phyloP scores from a whole-genome alignment of 2,888 invertebrate genomes.

The Merodon equestris region DNA sequence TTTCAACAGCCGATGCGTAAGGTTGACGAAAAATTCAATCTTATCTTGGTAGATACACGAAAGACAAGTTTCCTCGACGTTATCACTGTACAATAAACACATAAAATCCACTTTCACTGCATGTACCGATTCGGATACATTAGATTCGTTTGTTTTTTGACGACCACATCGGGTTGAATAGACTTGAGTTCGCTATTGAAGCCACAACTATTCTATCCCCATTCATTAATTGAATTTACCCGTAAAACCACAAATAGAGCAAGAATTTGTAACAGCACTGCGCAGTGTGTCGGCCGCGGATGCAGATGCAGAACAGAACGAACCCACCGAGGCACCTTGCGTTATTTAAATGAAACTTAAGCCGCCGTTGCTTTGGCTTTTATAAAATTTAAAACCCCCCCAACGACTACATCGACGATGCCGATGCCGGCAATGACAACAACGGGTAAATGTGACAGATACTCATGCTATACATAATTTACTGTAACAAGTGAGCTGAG shows the following conservation, averaged over 20 bases:
- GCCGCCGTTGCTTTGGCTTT: slow-evolving; percentile 65
- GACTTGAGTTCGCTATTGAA: slow-evolving; percentile 51
- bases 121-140: no score
- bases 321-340: slow-evolving; percentile 68
- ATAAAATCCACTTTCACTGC: no score
- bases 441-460: slow-evolving; percentile 5
- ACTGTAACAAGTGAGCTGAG: slow-evolving; percentile 47
- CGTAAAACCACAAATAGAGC: slow-evolving; percentile 30
- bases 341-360: slow-evolving; percentile 69
- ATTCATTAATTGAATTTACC: slow-evolving; percentile 52
- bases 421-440: no score
- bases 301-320: slow-evolving; percentile 50
- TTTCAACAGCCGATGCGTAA: neutral
- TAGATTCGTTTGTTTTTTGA: no score
- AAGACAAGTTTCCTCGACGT: no score
- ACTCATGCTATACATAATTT: no score
- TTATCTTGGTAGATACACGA: no score
- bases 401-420: slow-evolving; percentile 25
- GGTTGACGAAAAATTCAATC: no score
- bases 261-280: slow-evolving; percentile 35
- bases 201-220: slow-evolving; percentile 44
- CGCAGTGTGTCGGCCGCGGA: slow-evolving; percentile 45
- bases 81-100: no score
- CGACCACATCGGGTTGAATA: neutral
- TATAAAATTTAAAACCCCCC: slow-evolving; percentile 58